phyloP scores from a whole-genome alignment of 64 coral and sea anemone genomes.

The Porites lutea region DNA sequence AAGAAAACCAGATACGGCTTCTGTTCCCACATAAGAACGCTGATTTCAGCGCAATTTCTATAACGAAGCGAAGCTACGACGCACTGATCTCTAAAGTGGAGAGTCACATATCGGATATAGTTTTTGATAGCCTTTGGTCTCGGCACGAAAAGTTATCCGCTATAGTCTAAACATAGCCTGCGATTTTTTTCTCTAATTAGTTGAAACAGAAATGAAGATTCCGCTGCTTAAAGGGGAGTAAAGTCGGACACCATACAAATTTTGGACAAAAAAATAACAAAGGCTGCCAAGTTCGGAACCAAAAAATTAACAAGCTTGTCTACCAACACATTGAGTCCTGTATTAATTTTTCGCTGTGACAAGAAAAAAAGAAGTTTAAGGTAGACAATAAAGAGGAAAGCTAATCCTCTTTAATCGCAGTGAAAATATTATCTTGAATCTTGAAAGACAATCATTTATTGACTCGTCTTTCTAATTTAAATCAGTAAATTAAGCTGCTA shows the following conservation, averaged over 20 bases:
- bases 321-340: no score
- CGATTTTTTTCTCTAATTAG: background rate
- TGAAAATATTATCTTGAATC: background rate
- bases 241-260: background rate
- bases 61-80: no score
- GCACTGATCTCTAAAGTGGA: no score
- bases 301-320: background rate
- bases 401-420: background rate
- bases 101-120: no score
- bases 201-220: background rate
- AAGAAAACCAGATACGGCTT: no score
- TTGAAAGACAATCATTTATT: background rate
- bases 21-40: no score
- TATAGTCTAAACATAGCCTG: no score
- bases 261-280: background rate
- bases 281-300: background rate
- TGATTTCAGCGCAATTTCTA: no score
- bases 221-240: background rate
- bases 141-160: no score
- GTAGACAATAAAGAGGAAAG: background rate
- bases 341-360: no score
- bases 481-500: background rate
- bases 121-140: no score
- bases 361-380: no score
- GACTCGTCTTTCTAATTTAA: background rate